Evolutionary conservation across 2,113 vertebrate species (phyloP).

Genomic region (Symphodus melops): DNA sequence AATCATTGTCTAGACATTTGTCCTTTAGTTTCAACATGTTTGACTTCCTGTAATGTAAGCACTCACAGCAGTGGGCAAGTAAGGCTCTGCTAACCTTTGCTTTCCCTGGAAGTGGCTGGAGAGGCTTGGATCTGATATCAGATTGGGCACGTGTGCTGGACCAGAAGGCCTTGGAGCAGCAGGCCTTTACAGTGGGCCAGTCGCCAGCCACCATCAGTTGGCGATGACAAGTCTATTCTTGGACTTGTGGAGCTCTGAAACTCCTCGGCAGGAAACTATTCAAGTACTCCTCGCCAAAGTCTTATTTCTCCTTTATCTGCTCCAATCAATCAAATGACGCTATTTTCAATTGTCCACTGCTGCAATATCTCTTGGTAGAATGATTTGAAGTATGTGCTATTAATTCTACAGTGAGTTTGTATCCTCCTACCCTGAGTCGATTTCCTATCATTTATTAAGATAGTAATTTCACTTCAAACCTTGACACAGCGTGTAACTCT

Average conservation of each 20-base stretch:
- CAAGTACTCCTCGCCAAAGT: slow-evolving; percentile 25
- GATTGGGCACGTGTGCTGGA: slow-evolving; percentile 54
- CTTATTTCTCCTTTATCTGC: slow-evolving; percentile 28
- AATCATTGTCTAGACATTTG: not conserved
- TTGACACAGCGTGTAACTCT: not conserved
- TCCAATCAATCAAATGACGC: slow-evolving; percentile 22
- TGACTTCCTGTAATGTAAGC: slow-evolving; percentile 2
- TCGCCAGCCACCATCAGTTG: slow-evolving; percentile 49
- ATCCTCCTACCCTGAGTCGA: not conserved
- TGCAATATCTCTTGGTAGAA: slow-evolving; percentile 19
- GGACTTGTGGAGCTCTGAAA: slow-evolving; percentile 51
- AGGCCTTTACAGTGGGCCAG: slow-evolving; percentile 60
- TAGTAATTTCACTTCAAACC: not conserved
- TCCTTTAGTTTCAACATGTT: not conserved
- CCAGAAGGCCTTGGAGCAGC: slow-evolving; percentile 33
- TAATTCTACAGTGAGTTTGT: not conserved
- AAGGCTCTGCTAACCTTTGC: slow-evolving; percentile 61
- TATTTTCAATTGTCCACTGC: slow-evolving; percentile 2
- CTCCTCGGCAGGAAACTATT: slow-evolving; percentile 42
- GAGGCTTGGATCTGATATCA: slow-evolving; percentile 56
- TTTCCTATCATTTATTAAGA: slow-evolving; percentile 26
- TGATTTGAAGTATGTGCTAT: slow-evolving; percentile 2
- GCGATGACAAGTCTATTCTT: slow-evolving; percentile 80
- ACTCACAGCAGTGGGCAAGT: slow-evolving; percentile 10
- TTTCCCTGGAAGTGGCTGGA: slow-evolving; percentile 41